A percentile compares a stretch with the other conserved stretches of the same genome.
These are phyloP conservation scores for Ctena decussata DNA, from an alignment of 2,888 invertebrate genomes.

Conservation along the genomic window DNA sequence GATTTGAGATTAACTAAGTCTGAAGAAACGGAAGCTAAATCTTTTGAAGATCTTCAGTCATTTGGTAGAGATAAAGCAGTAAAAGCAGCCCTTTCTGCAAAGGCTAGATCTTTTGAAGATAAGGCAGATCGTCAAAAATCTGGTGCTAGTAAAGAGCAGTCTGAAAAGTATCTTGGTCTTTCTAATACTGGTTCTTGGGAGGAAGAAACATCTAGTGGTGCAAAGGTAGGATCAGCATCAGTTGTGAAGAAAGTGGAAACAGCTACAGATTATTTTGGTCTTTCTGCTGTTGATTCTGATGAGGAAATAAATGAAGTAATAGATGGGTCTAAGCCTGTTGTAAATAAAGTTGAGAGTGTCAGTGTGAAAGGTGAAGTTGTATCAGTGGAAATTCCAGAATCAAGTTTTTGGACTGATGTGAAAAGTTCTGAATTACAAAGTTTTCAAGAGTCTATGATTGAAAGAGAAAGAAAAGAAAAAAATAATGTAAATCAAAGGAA, in stretches of 20 bases:
- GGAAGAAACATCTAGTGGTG: no score
- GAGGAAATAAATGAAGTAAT: neutral
- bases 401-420: slow-evolving; percentile 55
- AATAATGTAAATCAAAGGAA: neutral
- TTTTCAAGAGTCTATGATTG: neutral
- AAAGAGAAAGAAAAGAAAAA: neutral
- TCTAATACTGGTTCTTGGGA: no score
- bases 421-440: slow-evolving; percentile 30
- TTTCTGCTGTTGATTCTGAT: slow-evolving; percentile 10
- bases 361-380: slow-evolving; percentile 17
- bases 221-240: no score
- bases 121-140: no score
- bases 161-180: no score
- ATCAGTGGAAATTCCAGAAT: slow-evolving; percentile 51
- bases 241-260: neutral
- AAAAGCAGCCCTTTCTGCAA: no score
- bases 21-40: neutral
- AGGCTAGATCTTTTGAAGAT: no score
- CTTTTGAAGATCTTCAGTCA: neutral
- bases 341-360: neutral
- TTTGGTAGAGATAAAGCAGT: neutral
- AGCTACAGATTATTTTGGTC: slow-evolving; percentile 26
- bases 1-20: neutral
- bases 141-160: no score
- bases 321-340: neutral